These are phyloP conservation scores for Terebella lapidaria DNA, from an alignment of 2,888 invertebrate species.

Conservation along the genomic window DNA sequence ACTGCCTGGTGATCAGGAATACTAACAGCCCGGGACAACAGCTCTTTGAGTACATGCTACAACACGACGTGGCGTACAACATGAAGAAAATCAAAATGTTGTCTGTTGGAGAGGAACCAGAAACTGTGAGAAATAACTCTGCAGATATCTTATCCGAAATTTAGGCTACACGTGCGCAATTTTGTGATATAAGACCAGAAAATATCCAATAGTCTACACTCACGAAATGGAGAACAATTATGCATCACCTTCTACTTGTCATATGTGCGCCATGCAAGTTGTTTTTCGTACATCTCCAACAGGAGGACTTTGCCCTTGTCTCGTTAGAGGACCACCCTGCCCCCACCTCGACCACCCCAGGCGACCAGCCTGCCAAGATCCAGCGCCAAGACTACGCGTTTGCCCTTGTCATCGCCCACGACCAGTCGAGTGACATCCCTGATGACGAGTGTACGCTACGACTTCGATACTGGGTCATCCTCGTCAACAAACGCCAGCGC, in stretches of 20 bases:
- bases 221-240: no score
- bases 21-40: conserved; percentile 63
- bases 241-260: no score
- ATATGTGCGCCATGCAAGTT: no score
- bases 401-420: conserved; percentile 9
- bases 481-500: conserved; percentile 56
- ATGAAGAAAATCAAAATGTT: conserved; percentile 65
- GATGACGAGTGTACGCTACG: conserved; percentile 18
- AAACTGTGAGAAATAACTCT: conserved; percentile 6
- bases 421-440: neutral
- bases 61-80: conserved; percentile 64
- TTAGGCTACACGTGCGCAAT: no score
- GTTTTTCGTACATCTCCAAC: no score
- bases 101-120: conserved; percentile 10
- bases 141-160: no score
- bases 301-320: no score
- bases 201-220: no score
- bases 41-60: conserved; percentile 67
- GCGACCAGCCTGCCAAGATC: no score
- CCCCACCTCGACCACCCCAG: no score
- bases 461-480: conserved; percentile 62
- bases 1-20: conserved; percentile 40
- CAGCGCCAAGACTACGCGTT: conserved; percentile 7
- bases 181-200: no score
- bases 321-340: no score